Percentiles rank a stretch among this genome's conserved stretches.
phyloP scores from a whole-genome alignment of 1,140 invertebrate species.

The Lineus longissimus region DNA sequence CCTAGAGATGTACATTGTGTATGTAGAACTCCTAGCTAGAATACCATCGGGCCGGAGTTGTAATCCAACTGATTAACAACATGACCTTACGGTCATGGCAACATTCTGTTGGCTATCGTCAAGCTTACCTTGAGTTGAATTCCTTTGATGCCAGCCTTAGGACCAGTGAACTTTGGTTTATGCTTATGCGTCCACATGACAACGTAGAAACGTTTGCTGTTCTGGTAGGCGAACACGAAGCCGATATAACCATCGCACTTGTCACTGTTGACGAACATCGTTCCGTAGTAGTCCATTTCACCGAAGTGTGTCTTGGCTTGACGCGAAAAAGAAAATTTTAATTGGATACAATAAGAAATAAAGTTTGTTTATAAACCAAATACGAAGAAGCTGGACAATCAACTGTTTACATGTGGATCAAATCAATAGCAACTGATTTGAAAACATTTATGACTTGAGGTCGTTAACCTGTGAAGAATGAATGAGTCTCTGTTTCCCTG shows the following conservation, averaged over 20 bases:
- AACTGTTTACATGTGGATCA: neutral
- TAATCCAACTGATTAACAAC: too few relatives aligned
- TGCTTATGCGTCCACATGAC: constrained; percentile 93
- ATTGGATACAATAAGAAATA: neutral
- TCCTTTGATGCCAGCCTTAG: constrained; percentile 56
- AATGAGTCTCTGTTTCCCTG: too few relatives aligned
- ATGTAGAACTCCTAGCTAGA: too few relatives aligned
- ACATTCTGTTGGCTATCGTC: neutral
- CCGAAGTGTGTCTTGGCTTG: constrained; percentile 74
- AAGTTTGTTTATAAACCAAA: constrained; percentile 1
- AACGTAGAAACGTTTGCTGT: constrained; percentile 85
- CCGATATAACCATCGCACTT: constrained; percentile 91
- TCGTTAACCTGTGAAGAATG: too few relatives aligned
- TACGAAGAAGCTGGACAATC: neutral
- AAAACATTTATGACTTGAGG: too few relatives aligned
- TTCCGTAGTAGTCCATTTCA: constrained; percentile 92
- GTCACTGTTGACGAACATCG: constrained; percentile 84
- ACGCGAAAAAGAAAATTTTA: constrained; percentile 7
- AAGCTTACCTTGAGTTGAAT: constrained; percentile 78
- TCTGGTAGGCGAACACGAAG: constrained; percentile 83
- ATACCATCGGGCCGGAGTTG: too few relatives aligned
- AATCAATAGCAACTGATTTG: neutral
- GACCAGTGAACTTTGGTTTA: constrained; percentile 40
- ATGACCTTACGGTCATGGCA: too few relatives aligned
- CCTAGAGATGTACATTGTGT: too few relatives aligned